Conservation (phyloP, 1,140 invertebrate species). For the Lepidurus apus region DNA sequence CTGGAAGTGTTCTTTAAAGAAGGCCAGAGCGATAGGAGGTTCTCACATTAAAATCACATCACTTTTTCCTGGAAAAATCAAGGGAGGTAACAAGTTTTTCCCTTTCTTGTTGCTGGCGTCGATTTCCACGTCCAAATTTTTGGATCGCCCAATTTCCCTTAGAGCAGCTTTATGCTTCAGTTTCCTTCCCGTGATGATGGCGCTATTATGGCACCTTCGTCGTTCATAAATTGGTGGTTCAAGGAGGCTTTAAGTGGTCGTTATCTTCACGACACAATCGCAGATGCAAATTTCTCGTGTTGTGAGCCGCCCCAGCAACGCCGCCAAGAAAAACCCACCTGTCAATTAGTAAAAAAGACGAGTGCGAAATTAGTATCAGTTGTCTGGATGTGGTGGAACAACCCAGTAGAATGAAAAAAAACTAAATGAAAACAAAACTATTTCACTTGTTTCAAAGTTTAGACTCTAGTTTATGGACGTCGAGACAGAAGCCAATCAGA, state of each 20-base stretch:
- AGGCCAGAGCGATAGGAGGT: neutral
- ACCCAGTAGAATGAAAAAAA: neutral
- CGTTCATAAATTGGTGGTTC: constrained; percentile 21
- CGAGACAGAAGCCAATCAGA: constrained; percentile 10
- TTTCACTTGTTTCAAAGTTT: neutral
- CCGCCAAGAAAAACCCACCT: constrained; percentile 17
- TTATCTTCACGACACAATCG: constrained; percentile 21
- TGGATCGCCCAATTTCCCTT: constrained; percentile 1
- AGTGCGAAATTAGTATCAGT: constrained; percentile 15
- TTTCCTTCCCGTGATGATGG: neutral
- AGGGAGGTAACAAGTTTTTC: neutral
- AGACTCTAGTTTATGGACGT: neutral
- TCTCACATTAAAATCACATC: constrained; percentile 8
- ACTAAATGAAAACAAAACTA: neutral
- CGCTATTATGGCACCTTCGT: constrained; percentile 17
- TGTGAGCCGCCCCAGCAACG: constrained; percentile 2
- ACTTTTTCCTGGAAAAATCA: neutral
- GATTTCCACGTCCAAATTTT: neutral
- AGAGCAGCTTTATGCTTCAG: neutral
- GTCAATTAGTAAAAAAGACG: constrained; percentile 4
- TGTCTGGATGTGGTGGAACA: neutral
- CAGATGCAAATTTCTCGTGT: constrained; percentile 18
- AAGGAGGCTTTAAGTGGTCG: constrained; percentile 18
- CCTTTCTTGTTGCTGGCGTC: neutral
- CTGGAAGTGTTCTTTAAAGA: neutral